These are phyloP conservation scores for Cryptotermes secundus DNA, from an alignment of 1,140 invertebrate genomes.

Conservation along the genomic window DNA sequence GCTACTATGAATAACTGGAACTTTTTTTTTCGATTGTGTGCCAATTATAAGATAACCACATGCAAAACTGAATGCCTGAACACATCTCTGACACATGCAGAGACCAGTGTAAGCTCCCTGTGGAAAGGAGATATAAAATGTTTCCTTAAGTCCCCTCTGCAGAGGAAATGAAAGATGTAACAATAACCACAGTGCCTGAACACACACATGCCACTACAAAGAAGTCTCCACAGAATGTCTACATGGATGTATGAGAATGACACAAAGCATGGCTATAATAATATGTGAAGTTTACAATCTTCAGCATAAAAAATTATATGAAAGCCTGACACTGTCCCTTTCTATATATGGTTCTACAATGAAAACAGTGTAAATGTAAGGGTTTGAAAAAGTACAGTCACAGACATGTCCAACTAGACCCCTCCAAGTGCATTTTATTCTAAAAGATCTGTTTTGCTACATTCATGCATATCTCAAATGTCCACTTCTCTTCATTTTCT, in stretches of 20 bases:
- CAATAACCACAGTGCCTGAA: no score
- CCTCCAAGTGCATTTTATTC: conserved; percentile 25
- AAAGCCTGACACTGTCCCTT: neutral
- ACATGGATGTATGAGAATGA: neutral
- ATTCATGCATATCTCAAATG: neutral
- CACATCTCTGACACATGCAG: neutral
- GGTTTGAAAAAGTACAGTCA: conserved; percentile 26
- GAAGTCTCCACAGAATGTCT: neutral
- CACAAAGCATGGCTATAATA: neutral
- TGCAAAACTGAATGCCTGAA: neutral
- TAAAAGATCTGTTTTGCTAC: neutral
- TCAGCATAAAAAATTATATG: neutral
- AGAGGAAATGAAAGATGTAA: neutral
- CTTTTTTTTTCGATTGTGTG: neutral
- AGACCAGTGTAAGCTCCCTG: neutral
- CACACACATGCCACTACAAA: neutral
- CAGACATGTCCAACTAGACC: conserved; percentile 30
- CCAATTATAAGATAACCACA: neutral
- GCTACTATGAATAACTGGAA: no score
- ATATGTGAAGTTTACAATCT: neutral
- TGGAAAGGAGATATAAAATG: neutral
- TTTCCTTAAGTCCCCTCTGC: neutral
- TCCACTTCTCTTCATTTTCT: neutral
- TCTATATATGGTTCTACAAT: conserved; percentile 22
- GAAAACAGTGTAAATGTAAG: conserved; percentile 32